phyloP scores from a whole-genome alignment of 1,140 invertebrate genomes.

The Psilanteris sp. region DNA sequence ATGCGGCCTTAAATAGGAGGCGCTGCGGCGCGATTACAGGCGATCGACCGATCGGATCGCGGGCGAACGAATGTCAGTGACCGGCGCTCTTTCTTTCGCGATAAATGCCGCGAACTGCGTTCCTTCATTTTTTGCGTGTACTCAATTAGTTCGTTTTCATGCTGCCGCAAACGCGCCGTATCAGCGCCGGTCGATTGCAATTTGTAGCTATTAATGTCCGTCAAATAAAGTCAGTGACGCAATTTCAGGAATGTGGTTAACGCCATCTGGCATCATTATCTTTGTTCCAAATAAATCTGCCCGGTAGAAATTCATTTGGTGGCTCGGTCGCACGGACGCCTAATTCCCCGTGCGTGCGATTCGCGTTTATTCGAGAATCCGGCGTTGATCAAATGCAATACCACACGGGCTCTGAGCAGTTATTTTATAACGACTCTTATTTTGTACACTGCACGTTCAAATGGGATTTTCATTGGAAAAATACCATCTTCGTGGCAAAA shows the following conservation, averaged over 20 bases:
- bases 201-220: slow-evolving; percentile 9
- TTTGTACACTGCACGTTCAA: too few relatives aligned
- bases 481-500: too few relatives aligned
- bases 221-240: background rate
- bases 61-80: slow-evolving; percentile 41
- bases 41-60: slow-evolving; percentile 18
- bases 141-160: slow-evolving; percentile 27
- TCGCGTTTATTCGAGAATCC: too few relatives aligned
- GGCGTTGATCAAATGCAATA: too few relatives aligned
- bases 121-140: background rate
- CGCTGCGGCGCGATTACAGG: slow-evolving; percentile 16
- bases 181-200: slow-evolving; percentile 5
- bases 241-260: background rate
- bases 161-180: background rate
- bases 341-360: too few relatives aligned
- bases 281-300: too few relatives aligned
- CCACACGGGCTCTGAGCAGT: too few relatives aligned
- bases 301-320: too few relatives aligned
- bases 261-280: too few relatives aligned
- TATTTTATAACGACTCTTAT: too few relatives aligned
- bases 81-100: slow-evolving; percentile 28
- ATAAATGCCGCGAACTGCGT: slow-evolving; percentile 38
- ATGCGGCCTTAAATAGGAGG: slow-evolving; percentile 27
- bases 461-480: too few relatives aligned
- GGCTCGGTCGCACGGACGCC: too few relatives aligned